Conservation (phyloP, 2,113 vertebrate genomes). For the Rhinopomastus cyanomelas region DNA sequence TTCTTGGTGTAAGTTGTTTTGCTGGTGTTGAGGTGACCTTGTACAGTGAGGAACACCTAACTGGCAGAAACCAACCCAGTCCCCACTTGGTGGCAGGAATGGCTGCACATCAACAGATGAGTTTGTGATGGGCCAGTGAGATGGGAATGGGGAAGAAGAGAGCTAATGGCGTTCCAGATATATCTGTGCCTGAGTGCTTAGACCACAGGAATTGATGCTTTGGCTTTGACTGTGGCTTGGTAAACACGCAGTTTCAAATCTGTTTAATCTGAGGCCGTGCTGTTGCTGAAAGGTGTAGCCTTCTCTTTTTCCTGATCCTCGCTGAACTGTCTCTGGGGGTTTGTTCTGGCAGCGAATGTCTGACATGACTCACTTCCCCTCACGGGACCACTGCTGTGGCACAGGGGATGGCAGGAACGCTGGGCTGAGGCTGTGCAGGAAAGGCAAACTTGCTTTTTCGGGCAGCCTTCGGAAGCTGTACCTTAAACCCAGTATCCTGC, state of each 20-base stretch:
- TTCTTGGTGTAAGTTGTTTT: background rate
- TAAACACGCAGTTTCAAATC: background rate
- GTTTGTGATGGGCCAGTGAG: background rate
- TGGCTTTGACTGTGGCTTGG: background rate
- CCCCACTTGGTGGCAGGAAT: rapidly evolving
- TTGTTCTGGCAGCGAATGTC: background rate
- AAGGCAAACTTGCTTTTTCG: background rate
- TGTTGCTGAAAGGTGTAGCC: background rate
- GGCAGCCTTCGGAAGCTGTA: constrained; percentile 29
- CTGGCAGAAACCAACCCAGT: background rate
- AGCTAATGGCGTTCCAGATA: background rate
- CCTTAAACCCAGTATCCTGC: constrained; percentile 38
- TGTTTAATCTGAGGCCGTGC: background rate
- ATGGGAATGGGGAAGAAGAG: background rate
- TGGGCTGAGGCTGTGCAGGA: background rate
- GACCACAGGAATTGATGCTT: background rate
- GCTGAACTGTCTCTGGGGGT: rapidly evolving
- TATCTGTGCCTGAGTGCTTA: background rate
- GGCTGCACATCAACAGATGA: rapidly evolving
- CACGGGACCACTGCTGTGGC: background rate
- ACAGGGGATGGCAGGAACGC: background rate
- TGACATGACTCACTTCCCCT: background rate
- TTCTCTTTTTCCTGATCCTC: background rate
- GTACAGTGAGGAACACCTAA: background rate
- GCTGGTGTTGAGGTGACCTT: background rate